Base-by-base conservation (phyloP, 2,113 vertebrate species). In the Picathartes gymnocephalus region DNA sequence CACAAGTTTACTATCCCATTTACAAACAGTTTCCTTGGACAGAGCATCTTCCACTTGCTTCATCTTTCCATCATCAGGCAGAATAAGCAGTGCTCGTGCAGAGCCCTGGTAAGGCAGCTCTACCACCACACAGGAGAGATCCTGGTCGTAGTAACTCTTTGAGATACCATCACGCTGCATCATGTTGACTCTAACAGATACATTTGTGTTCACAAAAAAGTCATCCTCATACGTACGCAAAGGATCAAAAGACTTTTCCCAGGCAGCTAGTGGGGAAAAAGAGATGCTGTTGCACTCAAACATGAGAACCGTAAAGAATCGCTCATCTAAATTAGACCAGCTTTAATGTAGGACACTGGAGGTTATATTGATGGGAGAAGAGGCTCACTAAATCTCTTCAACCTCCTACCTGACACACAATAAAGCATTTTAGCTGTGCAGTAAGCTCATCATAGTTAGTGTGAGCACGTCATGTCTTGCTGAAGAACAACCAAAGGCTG, bases 31-130 rank as follows among this genome's bases (percentile, higher is more conserved):
- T 78, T 94, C 73, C 70, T 58, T 95, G 31, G 97, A 97, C 78
- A 91, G 85, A 28, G 84, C 87, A 0, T 78, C 94, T 96, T 99
- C 99, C 64, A 98, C 96, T 64, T 98, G 97, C 22, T 90, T 71
- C 98, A 99, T 98, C 81, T 98, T 98, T 66, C 98, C 99, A 56
- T 98, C 86, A 2, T 92, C 66, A 13, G 99, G 99, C 68, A 99
- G 97, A 60, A 99, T 80, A 11, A 99, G 93, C 96, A 99, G 78
- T 56, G 99, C 98, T 16, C 97, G 97, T 71, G 98, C 97, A 44
- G 98, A 98, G 58, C 98, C 98, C 54, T 98, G 97, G 96, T 99
- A 99, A 18, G 98, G 99, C 21, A 99, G 82, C 37, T 97, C 97
- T 76, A 99, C 95, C 76, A 99, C 97, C 15, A 57, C 45, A 4